Percentiles rank a stretch among this genome's conserved stretches.
Evolutionary conservation across 1,140 invertebrate species (phyloP).

Genomic region (Armadillidium nasatum): DNA sequence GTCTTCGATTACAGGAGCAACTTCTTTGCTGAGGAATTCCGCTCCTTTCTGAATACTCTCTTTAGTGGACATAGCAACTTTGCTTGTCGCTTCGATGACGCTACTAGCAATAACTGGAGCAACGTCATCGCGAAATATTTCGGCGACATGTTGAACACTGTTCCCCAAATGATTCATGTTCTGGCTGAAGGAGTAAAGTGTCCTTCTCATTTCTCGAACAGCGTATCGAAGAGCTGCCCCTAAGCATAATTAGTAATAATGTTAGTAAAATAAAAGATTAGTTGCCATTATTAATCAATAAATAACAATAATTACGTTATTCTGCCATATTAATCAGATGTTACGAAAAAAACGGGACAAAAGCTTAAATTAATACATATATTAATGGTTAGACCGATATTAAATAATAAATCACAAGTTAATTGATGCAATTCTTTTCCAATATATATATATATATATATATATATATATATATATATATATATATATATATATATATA

Average conservation of each 20-base stretch:
- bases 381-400: too few species aligned
- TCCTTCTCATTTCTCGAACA: neutral
- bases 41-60: constrained; percentile 30
- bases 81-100: constrained; percentile 25
- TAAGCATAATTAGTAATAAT: neutral
- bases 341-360: too few species aligned
- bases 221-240: neutral
- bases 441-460: too few species aligned
- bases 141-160: constrained; percentile 28
- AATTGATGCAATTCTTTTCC: too few species aligned
- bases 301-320: too few species aligned
- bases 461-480: too few species aligned
- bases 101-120: constrained; percentile 27
- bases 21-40: constrained; percentile 17
- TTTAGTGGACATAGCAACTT: constrained; percentile 23
- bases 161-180: constrained; percentile 22
- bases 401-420: too few species aligned
- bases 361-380: too few species aligned
- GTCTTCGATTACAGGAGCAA: constrained; percentile 33
- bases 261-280: too few species aligned
- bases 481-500: too few species aligned
- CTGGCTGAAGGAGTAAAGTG: constrained; percentile 8
- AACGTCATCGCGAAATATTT: constrained; percentile 30
- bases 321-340: too few species aligned
- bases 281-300: too few species aligned